phyloP scores from a whole-genome alignment of 2,797 vertebrate genomes.

The Microchirus variegatus region DNA sequence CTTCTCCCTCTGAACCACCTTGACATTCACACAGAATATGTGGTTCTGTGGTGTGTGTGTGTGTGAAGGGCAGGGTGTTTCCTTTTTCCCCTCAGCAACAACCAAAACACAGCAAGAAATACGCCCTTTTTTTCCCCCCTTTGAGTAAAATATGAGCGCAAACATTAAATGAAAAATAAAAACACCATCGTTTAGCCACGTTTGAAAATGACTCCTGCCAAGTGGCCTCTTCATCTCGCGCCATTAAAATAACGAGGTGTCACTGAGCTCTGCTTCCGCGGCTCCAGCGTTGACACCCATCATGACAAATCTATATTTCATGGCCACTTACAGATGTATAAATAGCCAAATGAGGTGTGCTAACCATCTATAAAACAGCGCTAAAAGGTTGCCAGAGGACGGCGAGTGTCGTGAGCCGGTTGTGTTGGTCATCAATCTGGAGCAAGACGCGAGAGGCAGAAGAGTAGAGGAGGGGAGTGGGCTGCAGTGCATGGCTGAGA shows the following conservation, averaged over 20 bases:
- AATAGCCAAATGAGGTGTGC: slow-evolving; percentile 85
- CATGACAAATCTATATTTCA: slow-evolving; percentile 88
- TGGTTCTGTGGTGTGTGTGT: slow-evolving; percentile 16
- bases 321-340: slow-evolving; percentile 87
- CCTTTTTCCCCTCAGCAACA: slow-evolving; percentile 22
- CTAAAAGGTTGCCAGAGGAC: slow-evolving; percentile 85
- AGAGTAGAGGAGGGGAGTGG: slow-evolving; percentile 54
- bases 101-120: slow-evolving; percentile 29
- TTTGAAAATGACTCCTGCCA: slow-evolving; percentile 57
- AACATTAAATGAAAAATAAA: slow-evolving; percentile 65
- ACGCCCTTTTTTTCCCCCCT: slow-evolving; percentile 5
- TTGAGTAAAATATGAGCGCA: slow-evolving; percentile 56
- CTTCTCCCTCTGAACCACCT: slow-evolving; percentile 57
- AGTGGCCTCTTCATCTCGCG: slow-evolving; percentile 67
- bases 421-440: slow-evolving; percentile 81
- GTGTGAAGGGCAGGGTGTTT: slow-evolving; percentile 6
- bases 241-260: slow-evolving; percentile 85
- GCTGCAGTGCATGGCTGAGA: slow-evolving; percentile 60
- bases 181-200: slow-evolving; percentile 63
- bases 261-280: slow-evolving; percentile 65
- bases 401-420: slow-evolving; percentile 75
- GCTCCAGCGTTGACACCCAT: slow-evolving; percentile 77
- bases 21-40: slow-evolving; percentile 51
- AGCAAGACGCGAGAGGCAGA: slow-evolving; percentile 53
- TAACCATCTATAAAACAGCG: slow-evolving; percentile 85